Evolutionary conservation across 2,888 invertebrate species (phyloP).

Genomic region (Rugalucina vietnamica): DNA sequence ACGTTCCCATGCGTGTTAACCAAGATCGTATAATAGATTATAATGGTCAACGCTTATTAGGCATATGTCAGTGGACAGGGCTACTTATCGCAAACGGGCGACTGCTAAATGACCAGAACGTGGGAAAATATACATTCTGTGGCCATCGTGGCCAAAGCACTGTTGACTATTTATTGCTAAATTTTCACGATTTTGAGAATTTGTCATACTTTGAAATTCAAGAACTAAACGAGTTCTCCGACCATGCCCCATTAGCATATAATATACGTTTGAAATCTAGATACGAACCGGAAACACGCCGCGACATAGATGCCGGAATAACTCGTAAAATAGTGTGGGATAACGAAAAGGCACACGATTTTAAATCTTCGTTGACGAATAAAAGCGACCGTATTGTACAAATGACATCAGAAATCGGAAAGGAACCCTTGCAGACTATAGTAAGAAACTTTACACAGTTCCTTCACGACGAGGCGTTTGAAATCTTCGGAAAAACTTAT

Average conservation of each 20-base stretch:
- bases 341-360: neutral
- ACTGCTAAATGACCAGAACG: neutral
- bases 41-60: neutral
- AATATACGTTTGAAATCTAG: neutral
- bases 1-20: neutral
- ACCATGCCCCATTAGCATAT: neutral
- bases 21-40: neutral
- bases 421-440: neutral
- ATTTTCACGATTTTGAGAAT: neutral
- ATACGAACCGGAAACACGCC: neutral
- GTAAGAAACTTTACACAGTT: neutral
- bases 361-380: neutral
- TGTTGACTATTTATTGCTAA: neutral
- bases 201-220: neutral
- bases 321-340: neutral
- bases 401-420: neutral
- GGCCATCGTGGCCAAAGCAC: neutral
- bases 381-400: neutral
- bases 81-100: neutral
- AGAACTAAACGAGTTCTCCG: neutral
- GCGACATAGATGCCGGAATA: neutral
- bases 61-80: neutral
- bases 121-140: neutral
- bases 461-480: neutral
- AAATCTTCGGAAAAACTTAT: neutral